phyloP scores from a whole-genome alignment of 2,113 vertebrate species.

The Chaetorhynchus papuensis region DNA sequence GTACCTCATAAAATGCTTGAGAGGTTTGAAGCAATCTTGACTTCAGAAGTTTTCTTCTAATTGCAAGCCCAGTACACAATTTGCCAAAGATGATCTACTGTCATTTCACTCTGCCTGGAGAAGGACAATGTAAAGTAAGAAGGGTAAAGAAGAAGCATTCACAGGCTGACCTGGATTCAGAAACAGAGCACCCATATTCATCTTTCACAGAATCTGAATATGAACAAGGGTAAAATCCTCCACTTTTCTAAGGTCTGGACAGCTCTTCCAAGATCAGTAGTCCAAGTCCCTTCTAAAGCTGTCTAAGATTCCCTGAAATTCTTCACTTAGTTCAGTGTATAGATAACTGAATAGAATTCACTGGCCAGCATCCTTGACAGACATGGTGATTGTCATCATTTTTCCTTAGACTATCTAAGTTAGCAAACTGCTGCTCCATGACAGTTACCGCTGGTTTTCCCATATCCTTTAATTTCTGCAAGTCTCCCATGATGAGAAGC shows the following conservation, averaged over 20 bases:
- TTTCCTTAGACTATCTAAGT: not conserved
- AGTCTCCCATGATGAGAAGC: not conserved
- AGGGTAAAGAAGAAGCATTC: not conserved
- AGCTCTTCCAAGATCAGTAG: not conserved
- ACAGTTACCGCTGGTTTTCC: not conserved
- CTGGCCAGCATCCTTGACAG: not conserved
- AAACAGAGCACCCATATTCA: not conserved
- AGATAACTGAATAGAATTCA: not conserved
- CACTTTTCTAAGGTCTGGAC: not conserved
- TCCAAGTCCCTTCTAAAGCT: not conserved
- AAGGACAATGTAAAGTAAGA: not conserved
- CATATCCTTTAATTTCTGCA: not conserved
- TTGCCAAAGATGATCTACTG: slow-evolving; percentile 24
- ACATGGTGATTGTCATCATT: not conserved
- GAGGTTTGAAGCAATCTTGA: slow-evolving; percentile 65
- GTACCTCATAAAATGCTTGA: slow-evolving; percentile 58
- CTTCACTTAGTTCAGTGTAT: not conserved
- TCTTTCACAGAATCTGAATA: not conserved
- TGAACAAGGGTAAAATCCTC: not conserved
- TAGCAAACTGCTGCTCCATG: not conserved
- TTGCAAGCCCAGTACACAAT: not conserved
- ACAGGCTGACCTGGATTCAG: not conserved
- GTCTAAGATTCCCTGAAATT: not conserved
- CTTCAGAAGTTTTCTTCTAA: slow-evolving; percentile 57
- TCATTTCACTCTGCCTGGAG: not conserved